Base-by-base conservation (phyloP, 2,113 vertebrate species). In the Mormyrus lacerda region DNA sequence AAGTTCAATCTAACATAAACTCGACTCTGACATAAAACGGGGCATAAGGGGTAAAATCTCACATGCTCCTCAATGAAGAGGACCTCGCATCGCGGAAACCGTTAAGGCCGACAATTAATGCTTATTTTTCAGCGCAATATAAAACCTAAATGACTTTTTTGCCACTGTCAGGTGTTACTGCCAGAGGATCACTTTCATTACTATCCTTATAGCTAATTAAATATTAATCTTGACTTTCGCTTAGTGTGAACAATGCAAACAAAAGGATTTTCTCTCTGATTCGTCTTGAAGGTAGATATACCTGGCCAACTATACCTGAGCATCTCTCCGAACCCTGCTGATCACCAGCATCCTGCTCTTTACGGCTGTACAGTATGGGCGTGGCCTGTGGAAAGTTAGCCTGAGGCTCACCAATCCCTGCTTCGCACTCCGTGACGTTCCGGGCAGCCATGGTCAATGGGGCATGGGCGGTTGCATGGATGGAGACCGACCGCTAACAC, bases 1-100 rank as follows among this genome's bases (percentile, higher is more conserved):
- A 76, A 73, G 50, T 90, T 82, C 79, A 82, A 65, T 83, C 85
- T 82, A 76, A 86, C 45, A 69, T 69, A 89, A 48, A 87, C 61
- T 55, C 50, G 51, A 58, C 13, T 83, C 47, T 45, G 35, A 55
- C 85, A 44, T 42, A 31, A 69, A 90, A 79, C 27, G 35, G 44
- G 42, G 39, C 55, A 69, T 48, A 21, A 69, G 44, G n/a, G 58
- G 39, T 61, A 58, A 85, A 84, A 89, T 89, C 79, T 61, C 51
- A 84, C 35, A 84, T 39, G 84, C 61, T 87, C 9, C 35, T 55
- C 50, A 31, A 7, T 58, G 27, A n/a, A 89, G 35, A 65, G 48
- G 3, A 87, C 61, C 84, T 87, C n/a, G 73, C 55, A 24, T 61
- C 8, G 24, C 24, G 79, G 42, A 50, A 51, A 42, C 42, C 1